Evolutionary conservation across 2,113 vertebrate genomes (phyloP).

Genomic region (Gobiocypris rarus): DNA sequence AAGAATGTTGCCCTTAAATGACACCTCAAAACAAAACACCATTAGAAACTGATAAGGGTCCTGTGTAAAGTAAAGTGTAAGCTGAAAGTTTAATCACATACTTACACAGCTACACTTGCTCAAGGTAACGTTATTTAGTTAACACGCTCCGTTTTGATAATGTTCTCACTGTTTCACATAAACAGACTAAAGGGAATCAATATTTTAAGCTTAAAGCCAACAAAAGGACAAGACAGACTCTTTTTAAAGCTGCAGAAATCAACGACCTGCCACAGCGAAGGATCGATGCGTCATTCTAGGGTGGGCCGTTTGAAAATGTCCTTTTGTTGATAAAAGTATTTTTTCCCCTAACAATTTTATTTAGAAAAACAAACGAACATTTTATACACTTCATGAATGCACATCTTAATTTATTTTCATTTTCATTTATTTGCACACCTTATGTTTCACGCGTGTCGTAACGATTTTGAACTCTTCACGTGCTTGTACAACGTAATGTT

Average conservation of each 20-base stretch:
- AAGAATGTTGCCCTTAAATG: background rate
- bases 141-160: background rate
- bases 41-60: background rate
- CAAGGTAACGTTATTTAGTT: background rate
- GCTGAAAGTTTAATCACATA: background rate
- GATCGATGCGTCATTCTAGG: background rate
- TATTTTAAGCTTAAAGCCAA: conserved; percentile 9
- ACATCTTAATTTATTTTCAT: too few relatives aligned
- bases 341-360: background rate
- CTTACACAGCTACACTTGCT: background rate
- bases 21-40: background rate
- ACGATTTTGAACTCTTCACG: too few relatives aligned
- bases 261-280: background rate
- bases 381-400: too few relatives aligned
- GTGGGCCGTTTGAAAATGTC: background rate
- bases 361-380: too few relatives aligned
- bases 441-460: too few relatives aligned
- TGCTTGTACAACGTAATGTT: too few relatives aligned
- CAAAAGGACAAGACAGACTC: background rate
- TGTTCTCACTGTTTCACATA: background rate
- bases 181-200: background rate
- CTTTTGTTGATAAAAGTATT: background rate
- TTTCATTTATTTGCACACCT: too few relatives aligned
- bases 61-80: background rate
- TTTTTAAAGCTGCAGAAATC: background rate